phyloP scores from a whole-genome alignment of 2,113 vertebrate genomes.

The Dasypus novemcinctus region DNA sequence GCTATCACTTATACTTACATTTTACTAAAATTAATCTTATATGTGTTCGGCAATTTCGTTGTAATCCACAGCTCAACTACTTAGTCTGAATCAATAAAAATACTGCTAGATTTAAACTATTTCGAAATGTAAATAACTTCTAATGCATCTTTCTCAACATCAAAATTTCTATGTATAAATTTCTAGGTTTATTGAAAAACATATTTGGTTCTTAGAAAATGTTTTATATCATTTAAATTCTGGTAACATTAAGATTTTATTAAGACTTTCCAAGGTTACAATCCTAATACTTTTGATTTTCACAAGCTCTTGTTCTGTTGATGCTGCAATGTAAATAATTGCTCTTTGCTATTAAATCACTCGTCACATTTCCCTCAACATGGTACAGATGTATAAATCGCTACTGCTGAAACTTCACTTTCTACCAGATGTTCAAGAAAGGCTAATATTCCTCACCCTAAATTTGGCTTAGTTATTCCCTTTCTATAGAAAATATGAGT shows the following conservation, averaged over 20 bases:
- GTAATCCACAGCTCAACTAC: constrained; percentile 38
- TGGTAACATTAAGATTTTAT: neutral
- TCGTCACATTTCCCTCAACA: constrained; percentile 43
- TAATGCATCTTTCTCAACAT: neutral
- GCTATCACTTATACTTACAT: constrained; percentile 58
- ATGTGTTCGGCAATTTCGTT: constrained; percentile 61
- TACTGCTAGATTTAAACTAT: neutral
- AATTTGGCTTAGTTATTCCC: neutral
- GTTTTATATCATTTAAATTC: neutral
- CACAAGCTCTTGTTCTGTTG: neutral
- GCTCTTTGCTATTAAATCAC: constrained; percentile 40
- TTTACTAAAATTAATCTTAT: constrained; percentile 65
- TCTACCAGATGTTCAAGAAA: constrained; percentile 55
- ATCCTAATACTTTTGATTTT: constrained; percentile 17
- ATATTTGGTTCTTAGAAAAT: neutral
- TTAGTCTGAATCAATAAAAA: neutral
- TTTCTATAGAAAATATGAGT: constrained; percentile 3
- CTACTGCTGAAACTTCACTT: constrained; percentile 55
- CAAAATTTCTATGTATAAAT: neutral
- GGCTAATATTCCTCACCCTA: constrained; percentile 24
- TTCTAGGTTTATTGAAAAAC: neutral
- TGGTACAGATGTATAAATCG: constrained; percentile 55
- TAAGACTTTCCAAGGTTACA: neutral
- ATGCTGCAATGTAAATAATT: neutral
- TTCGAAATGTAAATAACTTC: neutral